Base-by-base conservation (phyloP, 2,113 vertebrate genomes). In the Neogobius melanostomus region DNA sequence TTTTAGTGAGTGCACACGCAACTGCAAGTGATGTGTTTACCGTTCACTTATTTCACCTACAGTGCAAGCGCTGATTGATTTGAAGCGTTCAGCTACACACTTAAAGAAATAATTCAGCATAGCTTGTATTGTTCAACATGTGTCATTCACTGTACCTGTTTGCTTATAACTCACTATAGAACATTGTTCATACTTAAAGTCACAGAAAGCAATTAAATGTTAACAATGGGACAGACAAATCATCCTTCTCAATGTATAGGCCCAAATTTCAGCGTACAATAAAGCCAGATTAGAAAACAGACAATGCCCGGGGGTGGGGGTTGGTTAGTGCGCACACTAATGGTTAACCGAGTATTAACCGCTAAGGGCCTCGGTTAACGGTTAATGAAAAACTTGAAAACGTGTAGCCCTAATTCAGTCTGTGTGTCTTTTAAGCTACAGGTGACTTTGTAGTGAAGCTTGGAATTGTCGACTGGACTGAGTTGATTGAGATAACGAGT, bases 1-100 rank as follows among this genome's bases (percentile, higher is more conserved):
- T 78, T 85, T 75, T 77, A 59, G 60, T 71, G 75, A 82, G 60
- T 53, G 66, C 73, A 54, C 61, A 80, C 71, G 81, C 87, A 85
- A 62, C 69, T 80, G 54, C 79, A 75, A 70, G 59, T 15, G 75
- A 79, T 67, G 72, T 79, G 71, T 82, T 82, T 77, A 69, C 70
- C 64, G 63, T 85, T 85, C 77, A 85, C 85, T 88, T 82, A 79
- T 76, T 81, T 74, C 69, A 75, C 76, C 80, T 82, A 70, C 64
- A 84, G 80, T 4, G 50, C 61, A 74, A 74, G 72, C 54, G 57
- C 54, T 70, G 80, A 74, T 77, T 76, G 28, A 36, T 21, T 44
- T 56, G 6, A 43, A 66, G 48, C n/a, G 9, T 46, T 78, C 71
- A 67, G 28, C 28, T 28, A 75, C 63, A 69, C 53, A 68, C 82